phyloP scores from a whole-genome alignment of 1,140 invertebrate species.

The Coptotermes formosanus region DNA sequence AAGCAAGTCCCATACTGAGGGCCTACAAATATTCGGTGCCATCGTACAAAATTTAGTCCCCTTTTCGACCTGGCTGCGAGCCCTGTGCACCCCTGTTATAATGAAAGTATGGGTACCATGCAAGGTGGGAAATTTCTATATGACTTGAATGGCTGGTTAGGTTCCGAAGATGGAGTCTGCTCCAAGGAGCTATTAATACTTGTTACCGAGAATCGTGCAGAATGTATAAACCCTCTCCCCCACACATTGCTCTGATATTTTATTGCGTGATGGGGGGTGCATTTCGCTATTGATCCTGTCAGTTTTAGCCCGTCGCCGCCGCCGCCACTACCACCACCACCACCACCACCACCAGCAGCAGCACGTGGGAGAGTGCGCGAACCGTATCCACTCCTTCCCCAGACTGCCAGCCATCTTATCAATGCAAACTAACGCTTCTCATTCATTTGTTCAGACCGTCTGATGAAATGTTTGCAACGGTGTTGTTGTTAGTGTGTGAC shows the following conservation, averaged over 20 bases:
- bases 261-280: neutral
- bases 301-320: neutral
- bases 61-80: too few relatives aligned
- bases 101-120: too few relatives aligned
- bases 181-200: too few relatives aligned
- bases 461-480: neutral
- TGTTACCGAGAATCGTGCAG: neutral
- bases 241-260: neutral
- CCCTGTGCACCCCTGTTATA: too few relatives aligned
- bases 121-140: too few relatives aligned
- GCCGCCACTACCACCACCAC: too few relatives aligned
- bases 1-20: too few relatives aligned
- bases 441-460: neutral
- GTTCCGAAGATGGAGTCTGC: too few relatives aligned
- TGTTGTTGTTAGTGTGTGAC: neutral
- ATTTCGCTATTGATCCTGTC: neutral
- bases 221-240: neutral
- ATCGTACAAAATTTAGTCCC: too few relatives aligned
- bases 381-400: neutral
- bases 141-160: too few relatives aligned
- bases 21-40: too few relatives aligned
- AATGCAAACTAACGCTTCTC: conserved; percentile 8
- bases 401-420: neutral
- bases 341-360: too few relatives aligned
- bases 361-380: neutral